These are phyloP conservation scores for Anomalospiza imberbis DNA, from an alignment of 2,797 vertebrate genomes.

Conservation along the genomic window DNA sequence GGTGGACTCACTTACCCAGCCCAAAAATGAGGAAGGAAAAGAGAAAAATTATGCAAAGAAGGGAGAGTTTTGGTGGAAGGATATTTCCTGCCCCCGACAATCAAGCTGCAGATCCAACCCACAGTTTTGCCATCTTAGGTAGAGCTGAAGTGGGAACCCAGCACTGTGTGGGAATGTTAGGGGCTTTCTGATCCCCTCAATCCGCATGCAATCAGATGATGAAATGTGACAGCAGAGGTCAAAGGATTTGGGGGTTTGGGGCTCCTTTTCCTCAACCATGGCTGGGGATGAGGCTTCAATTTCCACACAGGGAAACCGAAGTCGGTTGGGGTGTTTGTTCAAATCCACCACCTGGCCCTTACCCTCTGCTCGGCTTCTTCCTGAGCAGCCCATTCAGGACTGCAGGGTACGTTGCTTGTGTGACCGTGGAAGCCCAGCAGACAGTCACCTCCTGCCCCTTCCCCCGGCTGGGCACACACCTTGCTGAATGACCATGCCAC, in stretches of 20 bases:
- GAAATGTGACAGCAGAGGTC: neutral
- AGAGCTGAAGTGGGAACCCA: neutral
- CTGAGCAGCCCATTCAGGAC: neutral
- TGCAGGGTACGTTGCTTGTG: neutral
- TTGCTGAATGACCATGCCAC: neutral
- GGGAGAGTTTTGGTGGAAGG: neutral
- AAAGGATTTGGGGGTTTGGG: neutral
- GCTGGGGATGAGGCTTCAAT: neutral
- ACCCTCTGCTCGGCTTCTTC: neutral
- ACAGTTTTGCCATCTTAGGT: neutral
- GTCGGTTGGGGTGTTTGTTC: neutral
- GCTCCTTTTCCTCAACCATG: neutral
- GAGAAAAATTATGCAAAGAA: neutral
- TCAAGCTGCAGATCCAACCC: neutral
- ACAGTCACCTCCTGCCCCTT: neutral
- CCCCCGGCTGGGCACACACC: neutral
- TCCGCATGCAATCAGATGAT: accelerated
- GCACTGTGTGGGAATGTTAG: accelerated
- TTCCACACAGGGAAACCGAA: neutral
- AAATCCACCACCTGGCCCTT: neutral
- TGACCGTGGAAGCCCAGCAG: neutral
- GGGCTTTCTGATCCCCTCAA: neutral
- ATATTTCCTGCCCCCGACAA: neutral
- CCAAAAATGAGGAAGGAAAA: slow-evolving; percentile 33
- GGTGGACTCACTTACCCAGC: neutral